phyloP scores from a whole-genome alignment of 2,113 vertebrate species.

The Channa maculata region DNA sequence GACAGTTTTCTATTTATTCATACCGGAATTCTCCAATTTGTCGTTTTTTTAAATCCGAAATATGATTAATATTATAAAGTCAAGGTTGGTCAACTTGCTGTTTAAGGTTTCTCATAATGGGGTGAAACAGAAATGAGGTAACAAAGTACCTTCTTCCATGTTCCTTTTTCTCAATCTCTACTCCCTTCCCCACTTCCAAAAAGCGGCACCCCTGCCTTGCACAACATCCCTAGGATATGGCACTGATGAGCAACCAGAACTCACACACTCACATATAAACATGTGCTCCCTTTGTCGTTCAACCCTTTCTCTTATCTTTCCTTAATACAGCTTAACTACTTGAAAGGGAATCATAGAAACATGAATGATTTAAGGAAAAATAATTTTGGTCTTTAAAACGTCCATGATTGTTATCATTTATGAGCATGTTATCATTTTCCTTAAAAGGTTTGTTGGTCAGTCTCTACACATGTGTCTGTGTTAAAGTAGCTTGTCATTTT shows the following conservation, averaged over 20 bases:
- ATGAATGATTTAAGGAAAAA: not conserved
- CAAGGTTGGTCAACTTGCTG: not conserved
- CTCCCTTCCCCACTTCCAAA: constrained; percentile 22
- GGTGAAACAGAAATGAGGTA: constrained; percentile 21
- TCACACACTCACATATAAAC: constrained; percentile 11
- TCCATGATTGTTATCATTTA: constrained; percentile 46
- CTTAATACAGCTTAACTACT: too few relatives aligned
- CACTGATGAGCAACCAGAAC: constrained; percentile 27
- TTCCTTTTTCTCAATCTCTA: constrained; percentile 25
- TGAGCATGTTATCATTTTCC: constrained; percentile 42
- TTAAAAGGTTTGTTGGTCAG: constrained; percentile 52
- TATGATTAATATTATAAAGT: not conserved
- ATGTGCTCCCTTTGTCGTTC: not conserved
- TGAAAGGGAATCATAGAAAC: too few relatives aligned
- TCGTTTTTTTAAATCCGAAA: too few relatives aligned
- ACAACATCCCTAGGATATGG: constrained; percentile 60
- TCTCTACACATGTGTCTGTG: constrained; percentile 18
- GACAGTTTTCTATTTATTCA: too few relatives aligned
- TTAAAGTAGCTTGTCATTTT: constrained; percentile 32
- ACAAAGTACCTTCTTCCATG: constrained; percentile 4
- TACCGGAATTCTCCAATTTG: too few relatives aligned
- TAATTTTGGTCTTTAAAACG: constrained; percentile 23
- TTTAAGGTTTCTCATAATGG: not conserved
- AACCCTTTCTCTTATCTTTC: too few relatives aligned
- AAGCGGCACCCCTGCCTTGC: constrained; percentile 45